Evolutionary conservation across 2,888 invertebrate species (phyloP).

Genomic region (Capitulum mitella): DNA sequence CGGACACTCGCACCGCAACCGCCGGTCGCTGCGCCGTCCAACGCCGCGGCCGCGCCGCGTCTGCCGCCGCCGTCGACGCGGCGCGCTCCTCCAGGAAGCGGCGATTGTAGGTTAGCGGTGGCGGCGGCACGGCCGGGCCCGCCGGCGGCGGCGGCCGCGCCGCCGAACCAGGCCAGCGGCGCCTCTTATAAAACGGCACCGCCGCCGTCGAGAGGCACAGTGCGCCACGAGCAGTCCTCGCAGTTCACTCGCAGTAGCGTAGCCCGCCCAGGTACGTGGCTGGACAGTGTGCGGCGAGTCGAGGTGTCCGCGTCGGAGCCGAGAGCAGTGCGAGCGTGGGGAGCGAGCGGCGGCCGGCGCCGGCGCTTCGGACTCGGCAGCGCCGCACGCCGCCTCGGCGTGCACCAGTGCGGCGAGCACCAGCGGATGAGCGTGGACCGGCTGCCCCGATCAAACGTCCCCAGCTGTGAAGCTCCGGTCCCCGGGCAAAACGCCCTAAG

Average conservation of each 20-base stretch:
- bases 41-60: background rate
- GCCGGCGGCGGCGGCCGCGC: background rate
- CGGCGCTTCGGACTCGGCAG: too few species aligned
- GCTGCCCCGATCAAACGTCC: too few species aligned
- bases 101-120: constrained; percentile 4
- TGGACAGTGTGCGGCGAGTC: background rate
- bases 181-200: constrained; percentile 11
- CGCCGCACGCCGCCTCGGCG: too few species aligned
- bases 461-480: too few species aligned
- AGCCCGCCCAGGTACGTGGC: background rate
- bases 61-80: background rate
- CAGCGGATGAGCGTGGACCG: too few species aligned
- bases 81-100: background rate
- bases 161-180: background rate
- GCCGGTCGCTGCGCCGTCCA: background rate
- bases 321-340: background rate
- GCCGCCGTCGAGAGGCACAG: background rate
- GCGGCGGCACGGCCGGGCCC: background rate
- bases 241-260: background rate
- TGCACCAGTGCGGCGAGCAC: too few species aligned
- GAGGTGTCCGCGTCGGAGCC: background rate
- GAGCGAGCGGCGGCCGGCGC: too few species aligned
- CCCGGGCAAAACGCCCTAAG: too few species aligned
- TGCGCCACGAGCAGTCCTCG: background rate
- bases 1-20: background rate